Conservation (phyloP, 2,797 vertebrate species). For the Cyprinodon diabolis region DNA sequence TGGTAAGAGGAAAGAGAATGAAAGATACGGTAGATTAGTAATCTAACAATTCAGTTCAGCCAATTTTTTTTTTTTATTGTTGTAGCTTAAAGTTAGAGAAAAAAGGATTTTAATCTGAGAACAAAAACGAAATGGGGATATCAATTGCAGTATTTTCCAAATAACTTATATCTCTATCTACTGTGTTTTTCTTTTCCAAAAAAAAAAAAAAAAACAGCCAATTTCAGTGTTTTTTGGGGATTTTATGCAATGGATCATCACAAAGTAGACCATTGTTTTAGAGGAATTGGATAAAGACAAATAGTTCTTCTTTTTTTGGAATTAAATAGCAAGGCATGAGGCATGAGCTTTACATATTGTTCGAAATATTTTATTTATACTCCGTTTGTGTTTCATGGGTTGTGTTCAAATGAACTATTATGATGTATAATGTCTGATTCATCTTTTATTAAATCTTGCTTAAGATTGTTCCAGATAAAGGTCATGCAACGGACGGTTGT, state of each 20-base stretch:
- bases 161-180: neutral
- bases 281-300: neutral
- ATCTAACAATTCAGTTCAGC: constrained; percentile 4
- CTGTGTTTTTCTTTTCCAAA: neutral
- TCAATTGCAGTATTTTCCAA: constrained; percentile 4
- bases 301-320: neutral
- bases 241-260: neutral
- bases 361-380: too few species aligned
- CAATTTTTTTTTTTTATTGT: constrained; percentile 5
- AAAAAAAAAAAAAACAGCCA: neutral
- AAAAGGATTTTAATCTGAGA: constrained; percentile 7
- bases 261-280: neutral
- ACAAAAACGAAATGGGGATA: neutral
- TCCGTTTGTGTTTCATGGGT: too few species aligned
- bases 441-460: too few species aligned
- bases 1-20: neutral
- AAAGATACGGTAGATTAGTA: neutral
- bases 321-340: neutral
- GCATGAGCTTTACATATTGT: neutral
- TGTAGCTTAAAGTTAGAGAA: constrained; percentile 7
- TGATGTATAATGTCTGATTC: too few species aligned
- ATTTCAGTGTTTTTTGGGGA: neutral
- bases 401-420: too few species aligned
- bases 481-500: too few species aligned
- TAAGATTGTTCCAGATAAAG: too few species aligned